Conservation (phyloP, 2,888 invertebrate genomes). For the Automeris io region DNA sequence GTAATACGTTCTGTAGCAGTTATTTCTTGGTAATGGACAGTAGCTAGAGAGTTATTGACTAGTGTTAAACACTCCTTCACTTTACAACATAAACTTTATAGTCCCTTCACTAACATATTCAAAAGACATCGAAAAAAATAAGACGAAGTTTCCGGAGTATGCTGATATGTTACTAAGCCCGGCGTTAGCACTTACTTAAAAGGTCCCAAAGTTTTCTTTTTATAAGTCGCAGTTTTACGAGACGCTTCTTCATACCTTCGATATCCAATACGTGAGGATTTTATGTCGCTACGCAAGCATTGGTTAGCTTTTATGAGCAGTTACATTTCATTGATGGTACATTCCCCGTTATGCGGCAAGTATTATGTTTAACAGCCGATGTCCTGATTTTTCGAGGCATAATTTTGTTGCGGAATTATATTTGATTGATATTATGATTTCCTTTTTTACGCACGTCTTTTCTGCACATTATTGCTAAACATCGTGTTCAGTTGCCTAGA, state of each 20-base stretch:
- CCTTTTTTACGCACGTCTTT: too few species aligned
- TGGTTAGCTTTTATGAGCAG: conserved; percentile 35
- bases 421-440: neutral
- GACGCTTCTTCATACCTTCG: conserved; percentile 29
- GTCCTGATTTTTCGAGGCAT: conserved; percentile 1
- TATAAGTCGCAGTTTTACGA: conserved; percentile 16
- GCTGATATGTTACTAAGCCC: conserved; percentile 6
- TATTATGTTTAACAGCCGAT: conserved; percentile 43
- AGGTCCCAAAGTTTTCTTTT: conserved; percentile 10
- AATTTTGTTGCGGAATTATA: neutral
- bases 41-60: too few species aligned
- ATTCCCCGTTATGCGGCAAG: conserved; percentile 42
- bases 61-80: too few species aligned
- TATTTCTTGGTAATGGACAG: too few species aligned
- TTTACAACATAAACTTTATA: too few species aligned
- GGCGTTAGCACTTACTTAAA: conserved; percentile 8
- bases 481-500: too few species aligned
- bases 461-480: too few species aligned
- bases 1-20: too few species aligned
- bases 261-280: conserved; percentile 43
- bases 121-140: too few species aligned
- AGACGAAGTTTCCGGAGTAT: neutral
- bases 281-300: conserved; percentile 42
- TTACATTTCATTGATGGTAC: conserved; percentile 31
- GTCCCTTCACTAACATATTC: too few species aligned